Conservation (phyloP, 1,140 invertebrate species). For the Bombus vancouverensis region DNA sequence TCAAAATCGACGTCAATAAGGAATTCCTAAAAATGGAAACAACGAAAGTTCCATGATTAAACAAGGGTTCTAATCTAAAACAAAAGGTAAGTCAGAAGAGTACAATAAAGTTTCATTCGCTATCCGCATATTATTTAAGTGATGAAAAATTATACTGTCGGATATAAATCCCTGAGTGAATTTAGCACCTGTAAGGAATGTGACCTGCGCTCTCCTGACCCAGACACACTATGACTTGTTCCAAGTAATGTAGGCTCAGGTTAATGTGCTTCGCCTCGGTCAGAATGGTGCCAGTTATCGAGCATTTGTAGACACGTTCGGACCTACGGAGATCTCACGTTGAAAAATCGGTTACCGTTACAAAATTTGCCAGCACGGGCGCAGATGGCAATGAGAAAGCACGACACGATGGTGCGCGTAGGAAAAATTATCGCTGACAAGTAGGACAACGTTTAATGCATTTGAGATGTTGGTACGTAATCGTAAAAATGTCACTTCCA, state of each 20-base stretch:
- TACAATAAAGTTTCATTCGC: not conserved
- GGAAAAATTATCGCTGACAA: not conserved
- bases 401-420: not conserved
- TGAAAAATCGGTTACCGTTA: conserved; percentile 47
- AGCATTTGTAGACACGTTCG: conserved; percentile 80
- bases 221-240: conserved; percentile 87
- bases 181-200: conserved; percentile 84
- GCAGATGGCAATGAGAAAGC: conserved; percentile 33
- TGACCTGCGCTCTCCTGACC: conserved; percentile 84
- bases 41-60: not conserved
- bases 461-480: not conserved
- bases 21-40: conserved; percentile 72
- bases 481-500: not conserved
- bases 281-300: conserved; percentile 82
- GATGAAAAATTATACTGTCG: not conserved
- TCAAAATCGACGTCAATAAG: conserved; percentile 85
- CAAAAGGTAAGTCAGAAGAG: not conserved
- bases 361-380: conserved; percentile 16
- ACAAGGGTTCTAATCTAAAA: not conserved
- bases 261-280: conserved; percentile 87
- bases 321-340: conserved; percentile 71
- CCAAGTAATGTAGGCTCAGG: conserved; percentile 86
- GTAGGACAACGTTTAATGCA: conserved; percentile 8
- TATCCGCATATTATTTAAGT: not conserved
- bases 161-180: no score